phyloP scores from a whole-genome alignment of 2,113 vertebrate genomes.

The Salminus brasiliensis region DNA sequence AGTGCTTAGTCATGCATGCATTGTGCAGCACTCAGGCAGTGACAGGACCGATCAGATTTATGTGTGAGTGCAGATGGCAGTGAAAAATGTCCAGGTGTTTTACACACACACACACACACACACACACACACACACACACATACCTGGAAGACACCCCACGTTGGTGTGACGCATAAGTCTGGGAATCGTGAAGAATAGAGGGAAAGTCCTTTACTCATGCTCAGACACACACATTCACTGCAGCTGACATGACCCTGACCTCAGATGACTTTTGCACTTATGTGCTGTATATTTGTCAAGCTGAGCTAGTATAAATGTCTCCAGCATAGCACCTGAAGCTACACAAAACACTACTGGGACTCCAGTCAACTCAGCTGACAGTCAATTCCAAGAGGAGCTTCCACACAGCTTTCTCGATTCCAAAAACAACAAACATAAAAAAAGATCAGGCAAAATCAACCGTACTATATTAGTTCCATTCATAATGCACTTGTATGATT shows the following conservation, averaged over 20 bases:
- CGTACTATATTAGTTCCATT: too few species aligned
- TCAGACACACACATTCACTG: conserved; percentile 26
- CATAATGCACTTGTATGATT: too few species aligned
- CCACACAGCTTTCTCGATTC: too few species aligned
- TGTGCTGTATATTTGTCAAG: background rate
- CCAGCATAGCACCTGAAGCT: conserved; percentile 49
- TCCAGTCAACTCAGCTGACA: conserved; percentile 23
- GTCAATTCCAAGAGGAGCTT: too few species aligned
- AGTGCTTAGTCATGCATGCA: conserved; percentile 41
- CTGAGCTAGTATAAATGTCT: conserved; percentile 51
- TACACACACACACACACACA: conserved; percentile 45
- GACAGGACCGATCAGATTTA: conserved; percentile 43
- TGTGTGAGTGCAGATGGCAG: conserved; percentile 47
- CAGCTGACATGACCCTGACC: conserved; percentile 14
- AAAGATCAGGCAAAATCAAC: too few species aligned
- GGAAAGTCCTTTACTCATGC: conserved; percentile 29
- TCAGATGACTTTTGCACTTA: conserved; percentile 6
- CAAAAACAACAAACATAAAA: too few species aligned
- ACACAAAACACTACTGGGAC: conserved; percentile 61
- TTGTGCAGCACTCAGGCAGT: conserved; percentile 31
- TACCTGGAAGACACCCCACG: conserved; percentile 8
- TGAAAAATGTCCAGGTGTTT: conserved; percentile 39
- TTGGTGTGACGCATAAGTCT: conserved; percentile 41
- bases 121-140: conserved; percentile 50
- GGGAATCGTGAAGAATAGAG: conserved; percentile 30